Evolutionary conservation across 2,113 vertebrate genomes (phyloP).

Genomic region (Chaenocephalus aceratus): DNA sequence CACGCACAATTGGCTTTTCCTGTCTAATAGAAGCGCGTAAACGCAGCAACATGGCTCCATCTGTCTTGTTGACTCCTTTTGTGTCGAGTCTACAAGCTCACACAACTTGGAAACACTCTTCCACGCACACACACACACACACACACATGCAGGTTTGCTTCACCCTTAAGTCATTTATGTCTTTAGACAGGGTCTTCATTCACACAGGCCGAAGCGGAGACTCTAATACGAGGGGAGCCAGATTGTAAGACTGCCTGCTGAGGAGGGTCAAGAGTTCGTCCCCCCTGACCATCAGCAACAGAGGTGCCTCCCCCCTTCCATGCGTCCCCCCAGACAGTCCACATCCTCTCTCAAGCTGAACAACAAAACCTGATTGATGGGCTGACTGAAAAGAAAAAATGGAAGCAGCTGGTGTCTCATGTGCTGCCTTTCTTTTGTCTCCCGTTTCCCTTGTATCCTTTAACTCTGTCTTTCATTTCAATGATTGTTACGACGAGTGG

Average conservation of each 20-base stretch:
- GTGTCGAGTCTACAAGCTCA: constrained; percentile 7
- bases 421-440: constrained; percentile 18
- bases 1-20: constrained; percentile 46
- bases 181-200: constrained; percentile 48
- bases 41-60: constrained; percentile 42
- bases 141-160: neutral
- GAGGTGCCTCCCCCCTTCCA: constrained; percentile 14
- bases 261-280: constrained; percentile 64
- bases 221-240: constrained; percentile 28
- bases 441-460: neutral
- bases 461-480: neutral
- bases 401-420: constrained; percentile 50
- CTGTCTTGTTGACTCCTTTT: constrained; percentile 23
- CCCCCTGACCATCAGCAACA: constrained; percentile 15
- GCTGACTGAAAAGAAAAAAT: constrained; percentile 30
- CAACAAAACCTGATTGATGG: constrained; percentile 66
- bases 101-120: neutral
- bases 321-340: constrained; percentile 36
- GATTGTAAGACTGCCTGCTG: constrained; percentile 44
- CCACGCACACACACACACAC: neutral
- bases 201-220: constrained; percentile 32
- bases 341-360: constrained; percentile 51
- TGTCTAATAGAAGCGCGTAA: constrained; percentile 47
- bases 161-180: constrained; percentile 68
- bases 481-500: neutral